A percentile compares a stretch with the other conserved stretches of the same genome.
Conservation (phyloP, 23 tunicate species). For the Ciona savignyi region DNA sequence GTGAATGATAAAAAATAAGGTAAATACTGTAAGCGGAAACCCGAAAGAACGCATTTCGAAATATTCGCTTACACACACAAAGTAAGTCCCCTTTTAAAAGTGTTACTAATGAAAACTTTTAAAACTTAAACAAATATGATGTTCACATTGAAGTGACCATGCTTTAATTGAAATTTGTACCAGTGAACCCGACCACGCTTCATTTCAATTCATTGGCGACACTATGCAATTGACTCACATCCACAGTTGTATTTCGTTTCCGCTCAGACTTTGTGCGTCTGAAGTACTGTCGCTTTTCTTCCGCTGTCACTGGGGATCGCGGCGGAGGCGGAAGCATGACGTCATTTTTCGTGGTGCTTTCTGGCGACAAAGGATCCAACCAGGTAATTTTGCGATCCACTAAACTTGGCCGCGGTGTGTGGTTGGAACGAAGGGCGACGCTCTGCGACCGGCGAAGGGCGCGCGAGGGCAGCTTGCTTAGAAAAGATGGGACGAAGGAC, state of each 20-base stretch:
- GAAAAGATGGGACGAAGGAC: constrained; percentile 22
- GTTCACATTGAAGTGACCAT: too few relatives aligned
- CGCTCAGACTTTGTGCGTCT: background rate
- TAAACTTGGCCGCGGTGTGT: background rate
- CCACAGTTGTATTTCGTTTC: background rate
- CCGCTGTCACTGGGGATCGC: background rate
- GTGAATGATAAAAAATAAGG: too few relatives aligned
- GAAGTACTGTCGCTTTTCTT: background rate
- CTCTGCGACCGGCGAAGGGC: constrained; percentile 23
- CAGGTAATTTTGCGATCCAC: background rate
- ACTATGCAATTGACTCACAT: too few relatives aligned
- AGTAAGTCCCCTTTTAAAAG: too few relatives aligned
- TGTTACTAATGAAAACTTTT: too few relatives aligned
- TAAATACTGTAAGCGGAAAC: too few relatives aligned
- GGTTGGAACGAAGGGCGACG: background rate
- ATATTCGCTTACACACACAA: too few relatives aligned
- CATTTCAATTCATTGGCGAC: too few relatives aligned
- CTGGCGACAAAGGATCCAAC: background rate
- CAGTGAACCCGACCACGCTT: too few relatives aligned
- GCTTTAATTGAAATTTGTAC: too few relatives aligned
- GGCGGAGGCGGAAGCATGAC: background rate
- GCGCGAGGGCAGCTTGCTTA: background rate
- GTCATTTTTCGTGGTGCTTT: background rate
- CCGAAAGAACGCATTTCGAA: too few relatives aligned
- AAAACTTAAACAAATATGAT: too few relatives aligned